Evolutionary conservation across 2,888 invertebrate species (phyloP), one percentile per base, ranked within the genome.

Genomic region (Drosophila silvestris): DNA sequence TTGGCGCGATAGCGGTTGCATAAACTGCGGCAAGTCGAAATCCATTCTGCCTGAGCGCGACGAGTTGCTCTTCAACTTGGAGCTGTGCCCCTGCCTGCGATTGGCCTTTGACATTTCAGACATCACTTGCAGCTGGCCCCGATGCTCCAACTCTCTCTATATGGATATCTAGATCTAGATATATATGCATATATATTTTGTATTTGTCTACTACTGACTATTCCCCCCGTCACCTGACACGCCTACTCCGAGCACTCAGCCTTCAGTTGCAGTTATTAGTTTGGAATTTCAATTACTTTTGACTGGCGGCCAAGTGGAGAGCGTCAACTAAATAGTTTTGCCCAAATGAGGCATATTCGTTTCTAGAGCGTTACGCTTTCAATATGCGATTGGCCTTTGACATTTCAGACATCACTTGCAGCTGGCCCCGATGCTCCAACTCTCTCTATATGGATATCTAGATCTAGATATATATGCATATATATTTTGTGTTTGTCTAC

Each of bases 221-320:
- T 50, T 22, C 2, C 2, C 37, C 33, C 28, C 5, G 19, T 12
- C 28, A 16, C 35, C 33, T 35, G 35, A 6, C n/a, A n/a, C 28
- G 77, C 76, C 80, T 80, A 30, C 80, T 68, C 10, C 14, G 28
- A 6, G 10, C 19, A 35, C 28, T 26, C 22, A 47, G 12, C 30
- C 6, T 28, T 28, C 14, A 12, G 37, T 39, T 30, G 30, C 53
- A 51, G n/a, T 66, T 72, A 74, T 70, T 67, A 75, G 60, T 72
- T 69, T 69, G 53, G 33, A 37, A 65, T 62, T 78, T 72, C 66
- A 81, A 74, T 81, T 81, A 71, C 66, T 73, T 68, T 88, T 88
- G 81, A 83, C 57, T 60, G 63, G 58, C 64, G 41, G 81, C 83
- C 86, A 84, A 87, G 51, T 65, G 37, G 26, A 37, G 32, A 14